Percentiles rank a stretch among this genome's conserved stretches.
phyloP scores from a whole-genome alignment of 2,797 vertebrate species.

The Zenarchopterus dispar region DNA sequence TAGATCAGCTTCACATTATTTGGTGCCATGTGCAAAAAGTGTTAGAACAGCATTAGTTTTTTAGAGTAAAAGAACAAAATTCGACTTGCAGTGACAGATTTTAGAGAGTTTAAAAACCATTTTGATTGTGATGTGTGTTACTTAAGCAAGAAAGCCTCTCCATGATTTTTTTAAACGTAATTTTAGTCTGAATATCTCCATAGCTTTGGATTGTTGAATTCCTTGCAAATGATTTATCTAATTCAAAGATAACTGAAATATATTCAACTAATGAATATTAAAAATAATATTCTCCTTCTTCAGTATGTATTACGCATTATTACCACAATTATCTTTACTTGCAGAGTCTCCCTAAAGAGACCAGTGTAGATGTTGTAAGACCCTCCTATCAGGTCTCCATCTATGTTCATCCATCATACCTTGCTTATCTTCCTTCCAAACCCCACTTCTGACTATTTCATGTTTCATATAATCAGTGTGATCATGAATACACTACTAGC shows the following conservation, averaged over 20 bases:
- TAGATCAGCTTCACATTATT: no score
- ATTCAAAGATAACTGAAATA: no score
- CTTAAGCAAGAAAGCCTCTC: no score
- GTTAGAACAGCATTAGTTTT: no score
- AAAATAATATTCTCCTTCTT: no score
- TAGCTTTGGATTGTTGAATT: slow-evolving; percentile 1
- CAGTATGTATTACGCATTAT: background rate
- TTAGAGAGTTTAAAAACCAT: no score
- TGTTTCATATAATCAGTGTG: slow-evolving; percentile 30
- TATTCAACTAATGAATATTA: no score
- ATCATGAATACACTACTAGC: slow-evolving; percentile 40
- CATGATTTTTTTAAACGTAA: no score
- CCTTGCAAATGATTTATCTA: slow-evolving; percentile 4
- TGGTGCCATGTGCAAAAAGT: no score
- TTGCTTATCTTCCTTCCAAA: slow-evolving; percentile 29
- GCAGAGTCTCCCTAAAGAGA: slow-evolving; percentile 2
- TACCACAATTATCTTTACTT: slow-evolving; percentile 1
- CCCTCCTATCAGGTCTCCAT: slow-evolving; percentile 30
- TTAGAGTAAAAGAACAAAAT: no score
- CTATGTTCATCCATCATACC: slow-evolving; percentile 53
- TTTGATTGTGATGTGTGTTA: no score
- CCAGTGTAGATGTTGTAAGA: slow-evolving; percentile 9
- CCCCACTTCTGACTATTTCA: slow-evolving; percentile 42
- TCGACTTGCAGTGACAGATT: no score
- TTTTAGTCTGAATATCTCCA: background rate